Base-by-base conservation (phyloP, 2,888 invertebrate genomes). In the Neria commutata region DNA sequence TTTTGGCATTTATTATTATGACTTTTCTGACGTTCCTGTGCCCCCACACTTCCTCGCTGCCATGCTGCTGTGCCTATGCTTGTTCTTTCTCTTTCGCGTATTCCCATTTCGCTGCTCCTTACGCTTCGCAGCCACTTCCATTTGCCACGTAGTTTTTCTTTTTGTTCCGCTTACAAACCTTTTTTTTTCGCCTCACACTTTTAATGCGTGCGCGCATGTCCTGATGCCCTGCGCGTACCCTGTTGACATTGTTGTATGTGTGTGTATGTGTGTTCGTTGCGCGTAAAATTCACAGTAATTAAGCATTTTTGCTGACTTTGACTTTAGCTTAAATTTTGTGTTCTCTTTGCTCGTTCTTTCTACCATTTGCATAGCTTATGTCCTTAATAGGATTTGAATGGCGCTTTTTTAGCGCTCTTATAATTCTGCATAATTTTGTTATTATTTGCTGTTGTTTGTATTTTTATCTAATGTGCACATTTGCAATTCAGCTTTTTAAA, bases 321-420 rank as follows among this genome's bases (percentile, higher is more conserved):
- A 29, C 29, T 11, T n/a, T n/a, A n/a, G n/a, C n/a, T n/a, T n/a
- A n/a, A n/a, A n/a, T n/a, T n/a, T n/a, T n/a, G n/a, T n/a, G n/a
- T n/a, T n/a, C n/a, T n/a, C n/a, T n/a, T n/a, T n/a, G n/a, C n/a
- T n/a, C n/a, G n/a, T n/a, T n/a, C n/a, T n/a, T n/a, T 29, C 29
- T 11, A 29, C 29, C 29, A 57, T 52, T 57, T 57, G 37, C 37
- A 16, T 40, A 37, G 17, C 37, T 47, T 52, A 57, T 47, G 52
- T 52, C 10, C 34, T 52, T 52, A 52, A 57, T 57, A 51, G 57
- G 57, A 57, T 57, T 57, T 57, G 52, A 29, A 25, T 10, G 50
- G 37, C 52, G 51, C 33, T 57, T 51, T 37, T 37, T 51, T 19
- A n/a, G n/a, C n/a, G n/a, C n/a, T n/a, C n/a, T n/a, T n/a, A n/a